A percentile compares a stretch with the other conserved stretches of the same genome.
These are phyloP conservation scores for Epistrophe eligans DNA, from an alignment of 2,888 invertebrate genomes.

Conservation along the genomic window DNA sequence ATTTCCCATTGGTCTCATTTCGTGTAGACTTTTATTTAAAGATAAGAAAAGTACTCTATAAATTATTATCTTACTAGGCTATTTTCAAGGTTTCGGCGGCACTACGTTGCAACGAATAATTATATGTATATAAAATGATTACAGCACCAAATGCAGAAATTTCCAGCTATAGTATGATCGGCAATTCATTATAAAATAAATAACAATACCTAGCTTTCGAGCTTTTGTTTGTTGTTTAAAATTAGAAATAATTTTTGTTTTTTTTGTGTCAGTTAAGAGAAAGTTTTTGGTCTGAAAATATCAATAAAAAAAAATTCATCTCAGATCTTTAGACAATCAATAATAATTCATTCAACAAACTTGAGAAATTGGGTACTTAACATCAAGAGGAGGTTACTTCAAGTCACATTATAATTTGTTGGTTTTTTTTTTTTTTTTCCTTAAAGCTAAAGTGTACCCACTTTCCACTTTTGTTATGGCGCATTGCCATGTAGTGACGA, in stretches of 20 bases:
- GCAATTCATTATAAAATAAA: no score
- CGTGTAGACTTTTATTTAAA: not conserved
- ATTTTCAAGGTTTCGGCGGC: slow-evolving; percentile 14
- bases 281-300: slow-evolving; percentile 7
- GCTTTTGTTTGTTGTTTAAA: not conserved
- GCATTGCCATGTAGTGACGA: slow-evolving; percentile 33
- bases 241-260: not conserved
- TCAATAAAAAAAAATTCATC: not conserved
- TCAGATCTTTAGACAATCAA: slow-evolving; percentile 13
- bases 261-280: not conserved
- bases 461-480: slow-evolving; percentile 37
- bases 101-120: not conserved
- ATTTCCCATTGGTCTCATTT: slow-evolving; percentile 18
- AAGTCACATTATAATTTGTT: slow-evolving; percentile 23
- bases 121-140: slow-evolving; percentile 13
- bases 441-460: slow-evolving; percentile 9
- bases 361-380: slow-evolving; percentile 35
- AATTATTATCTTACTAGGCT: slow-evolving; percentile 15
- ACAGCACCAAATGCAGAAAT: slow-evolving; percentile 1
- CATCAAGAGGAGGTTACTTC: slow-evolving; percentile 51
- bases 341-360: not conserved
- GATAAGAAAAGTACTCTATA: not conserved
- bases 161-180: slow-evolving; percentile 10
- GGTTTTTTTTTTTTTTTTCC: not conserved
- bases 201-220: not conserved